phyloP scores from a whole-genome alignment of 2,888 invertebrate genomes.

The Cataglyphis livida region DNA sequence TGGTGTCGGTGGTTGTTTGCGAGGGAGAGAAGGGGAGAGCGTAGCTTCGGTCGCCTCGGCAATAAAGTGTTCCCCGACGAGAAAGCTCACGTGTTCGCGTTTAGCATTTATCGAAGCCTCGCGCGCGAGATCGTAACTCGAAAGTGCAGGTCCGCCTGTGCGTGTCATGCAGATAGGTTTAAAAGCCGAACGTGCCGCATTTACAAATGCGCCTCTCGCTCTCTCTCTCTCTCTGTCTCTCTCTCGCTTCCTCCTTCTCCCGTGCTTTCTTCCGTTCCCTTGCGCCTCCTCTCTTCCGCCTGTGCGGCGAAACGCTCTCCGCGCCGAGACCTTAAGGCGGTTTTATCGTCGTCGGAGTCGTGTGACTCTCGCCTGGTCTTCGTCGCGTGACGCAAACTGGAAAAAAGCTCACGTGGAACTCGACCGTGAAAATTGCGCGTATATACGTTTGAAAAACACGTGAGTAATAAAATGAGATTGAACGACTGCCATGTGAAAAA shows the following conservation, averaged over 20 bases:
- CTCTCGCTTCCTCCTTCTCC: conserved; percentile 32
- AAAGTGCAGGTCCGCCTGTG: conserved; percentile 82
- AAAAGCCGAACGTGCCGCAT: conserved; percentile 85
- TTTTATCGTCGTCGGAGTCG: conserved; percentile 51
- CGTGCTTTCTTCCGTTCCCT: background rate
- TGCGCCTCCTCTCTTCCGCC: background rate
- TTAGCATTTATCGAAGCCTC: conserved; percentile 85
- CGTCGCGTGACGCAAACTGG: conserved; percentile 63
- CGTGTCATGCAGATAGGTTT: conserved; percentile 85
- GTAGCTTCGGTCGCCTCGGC: conserved; percentile 70
- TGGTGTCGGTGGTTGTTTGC: conserved; percentile 66
- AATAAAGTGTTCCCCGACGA: conserved; percentile 83
- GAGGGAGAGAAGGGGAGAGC: conserved; percentile 54
- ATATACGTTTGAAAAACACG: conserved; percentile 20
- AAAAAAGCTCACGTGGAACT: conserved; percentile 42
- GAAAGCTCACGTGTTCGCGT: conserved; percentile 85
- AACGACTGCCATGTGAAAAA: conserved; percentile 9
- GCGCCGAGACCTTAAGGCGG: conserved; percentile 44
- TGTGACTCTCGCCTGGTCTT: conserved; percentile 38
- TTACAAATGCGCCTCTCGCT: conserved; percentile 81
- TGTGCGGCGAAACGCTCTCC: conserved; percentile 31
- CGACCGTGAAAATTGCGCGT: conserved; percentile 37
- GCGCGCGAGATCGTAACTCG: conserved; percentile 84
- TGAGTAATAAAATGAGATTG: conserved; percentile 12
- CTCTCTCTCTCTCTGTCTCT: conserved; percentile 11